phyloP scores from a whole-genome alignment of 2,888 invertebrate species.

The Sarcophaga subvicina region DNA sequence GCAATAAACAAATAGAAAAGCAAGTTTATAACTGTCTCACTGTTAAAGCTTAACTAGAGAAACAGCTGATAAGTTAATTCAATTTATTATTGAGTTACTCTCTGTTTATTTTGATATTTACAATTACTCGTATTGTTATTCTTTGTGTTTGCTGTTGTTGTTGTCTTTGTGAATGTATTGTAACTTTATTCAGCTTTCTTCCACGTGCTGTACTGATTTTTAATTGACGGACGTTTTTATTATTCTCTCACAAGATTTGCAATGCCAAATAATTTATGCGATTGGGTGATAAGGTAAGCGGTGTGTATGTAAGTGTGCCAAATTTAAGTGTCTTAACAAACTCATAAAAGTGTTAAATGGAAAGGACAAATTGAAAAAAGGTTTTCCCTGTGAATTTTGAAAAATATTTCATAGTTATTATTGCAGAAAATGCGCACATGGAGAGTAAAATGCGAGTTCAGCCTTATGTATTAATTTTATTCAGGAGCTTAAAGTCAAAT shows the following conservation, averaged over 20 bases:
- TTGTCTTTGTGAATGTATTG: neutral
- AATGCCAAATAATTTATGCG: too few relatives aligned
- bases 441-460: too few relatives aligned
- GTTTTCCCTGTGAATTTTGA: too few relatives aligned
- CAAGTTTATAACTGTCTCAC: neutral
- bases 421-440: too few relatives aligned
- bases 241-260: slow-evolving; percentile 15
- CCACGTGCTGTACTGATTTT: slow-evolving; percentile 52
- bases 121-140: neutral
- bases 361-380: too few relatives aligned
- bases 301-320: too few relatives aligned
- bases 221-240: neutral
- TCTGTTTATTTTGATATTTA: slow-evolving; percentile 54
- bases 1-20: slow-evolving; percentile 2
- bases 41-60: slow-evolving; percentile 24
- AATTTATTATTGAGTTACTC: slow-evolving; percentile 44
- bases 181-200: slow-evolving; percentile 15
- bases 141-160: neutral
- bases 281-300: too few relatives aligned
- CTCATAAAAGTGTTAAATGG: too few relatives aligned
- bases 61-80: slow-evolving; percentile 59
- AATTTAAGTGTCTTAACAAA: too few relatives aligned
- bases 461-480: too few relatives aligned
- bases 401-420: too few relatives aligned
- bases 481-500: too few relatives aligned